Conservation (phyloP, 2,797 vertebrate species). For the Momotus momota region DNA sequence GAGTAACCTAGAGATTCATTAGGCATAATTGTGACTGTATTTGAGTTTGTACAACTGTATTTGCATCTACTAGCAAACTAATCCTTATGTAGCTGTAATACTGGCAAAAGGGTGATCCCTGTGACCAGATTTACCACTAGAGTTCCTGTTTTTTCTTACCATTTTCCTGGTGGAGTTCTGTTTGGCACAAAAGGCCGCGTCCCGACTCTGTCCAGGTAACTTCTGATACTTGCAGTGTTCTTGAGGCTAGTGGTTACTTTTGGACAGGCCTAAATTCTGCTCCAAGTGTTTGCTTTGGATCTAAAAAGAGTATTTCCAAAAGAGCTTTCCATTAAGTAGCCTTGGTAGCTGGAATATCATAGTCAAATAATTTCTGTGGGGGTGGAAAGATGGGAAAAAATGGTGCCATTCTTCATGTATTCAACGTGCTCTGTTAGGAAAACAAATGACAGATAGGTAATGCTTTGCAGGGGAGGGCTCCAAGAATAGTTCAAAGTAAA, state of each 20-base stretch:
- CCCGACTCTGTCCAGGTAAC: background rate
- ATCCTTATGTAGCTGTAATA: background rate
- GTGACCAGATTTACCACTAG: background rate
- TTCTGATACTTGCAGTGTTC: background rate
- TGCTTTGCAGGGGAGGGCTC: conserved; percentile 31
- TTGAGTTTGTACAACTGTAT: background rate
- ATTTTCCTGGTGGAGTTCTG: background rate
- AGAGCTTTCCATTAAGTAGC: background rate
- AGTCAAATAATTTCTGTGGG: background rate
- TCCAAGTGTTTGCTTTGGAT: background rate
- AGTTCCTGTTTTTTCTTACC: background rate
- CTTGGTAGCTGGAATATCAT: background rate
- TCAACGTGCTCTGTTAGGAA: conserved; percentile 12
- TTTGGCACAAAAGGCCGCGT: background rate
- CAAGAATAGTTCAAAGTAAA: conserved; percentile 48
- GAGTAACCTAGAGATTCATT: background rate
- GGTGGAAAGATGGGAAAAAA: background rate
- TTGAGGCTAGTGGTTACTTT: background rate
- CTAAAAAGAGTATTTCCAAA: background rate
- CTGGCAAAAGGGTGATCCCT: background rate
- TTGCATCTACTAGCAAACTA: background rate
- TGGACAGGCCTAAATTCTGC: background rate
- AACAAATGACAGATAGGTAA: conserved; percentile 39
- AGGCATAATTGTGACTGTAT: background rate
- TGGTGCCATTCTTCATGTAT: background rate